Conservation (phyloP, 2,888 invertebrate species). For the Torymus texanus region DNA sequence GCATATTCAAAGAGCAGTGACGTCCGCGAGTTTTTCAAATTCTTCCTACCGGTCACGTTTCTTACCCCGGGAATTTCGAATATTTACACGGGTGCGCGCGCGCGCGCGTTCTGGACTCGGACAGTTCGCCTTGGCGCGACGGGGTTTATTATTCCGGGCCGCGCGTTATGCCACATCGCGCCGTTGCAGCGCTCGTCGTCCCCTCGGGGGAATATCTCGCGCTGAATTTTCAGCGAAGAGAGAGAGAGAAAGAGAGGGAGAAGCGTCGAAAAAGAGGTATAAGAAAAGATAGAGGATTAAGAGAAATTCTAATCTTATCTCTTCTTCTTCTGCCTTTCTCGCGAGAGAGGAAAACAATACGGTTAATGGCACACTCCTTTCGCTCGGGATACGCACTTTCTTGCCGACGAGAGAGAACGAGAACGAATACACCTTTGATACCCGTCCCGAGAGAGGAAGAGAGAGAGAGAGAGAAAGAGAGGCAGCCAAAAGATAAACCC, state of each 20-base stretch:
- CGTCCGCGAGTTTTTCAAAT: conserved; percentile 52
- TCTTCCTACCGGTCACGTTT: conserved; percentile 50
- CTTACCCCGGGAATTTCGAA: conserved; percentile 57
- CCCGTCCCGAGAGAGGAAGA: neutral
- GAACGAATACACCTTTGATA: neutral
- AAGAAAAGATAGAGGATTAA: conserved; percentile 1
- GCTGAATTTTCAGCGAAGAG: too few species aligned
- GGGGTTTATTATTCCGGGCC: too few species aligned
- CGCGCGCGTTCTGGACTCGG: neutral
- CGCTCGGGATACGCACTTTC: conserved; percentile 33
- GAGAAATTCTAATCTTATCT: conserved; percentile 60
- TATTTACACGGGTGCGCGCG: conserved; percentile 47
- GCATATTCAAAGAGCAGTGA: conserved; percentile 53
- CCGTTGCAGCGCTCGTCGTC: too few species aligned
- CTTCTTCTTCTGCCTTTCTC: neutral
- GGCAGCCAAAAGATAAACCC: conserved; percentile 36
- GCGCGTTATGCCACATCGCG: too few species aligned
- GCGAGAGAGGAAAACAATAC: conserved; percentile 63
- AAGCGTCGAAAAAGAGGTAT: neutral
- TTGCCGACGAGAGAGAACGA: conserved; percentile 11
- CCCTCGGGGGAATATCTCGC: too few species aligned
- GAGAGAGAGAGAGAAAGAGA: neutral
- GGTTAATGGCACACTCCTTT: conserved; percentile 59
- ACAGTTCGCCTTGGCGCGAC: too few species aligned
- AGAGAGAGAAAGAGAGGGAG: too few species aligned